phyloP scores from a whole-genome alignment of 2,797 vertebrate genomes.

The Euthynnus affinis region DNA sequence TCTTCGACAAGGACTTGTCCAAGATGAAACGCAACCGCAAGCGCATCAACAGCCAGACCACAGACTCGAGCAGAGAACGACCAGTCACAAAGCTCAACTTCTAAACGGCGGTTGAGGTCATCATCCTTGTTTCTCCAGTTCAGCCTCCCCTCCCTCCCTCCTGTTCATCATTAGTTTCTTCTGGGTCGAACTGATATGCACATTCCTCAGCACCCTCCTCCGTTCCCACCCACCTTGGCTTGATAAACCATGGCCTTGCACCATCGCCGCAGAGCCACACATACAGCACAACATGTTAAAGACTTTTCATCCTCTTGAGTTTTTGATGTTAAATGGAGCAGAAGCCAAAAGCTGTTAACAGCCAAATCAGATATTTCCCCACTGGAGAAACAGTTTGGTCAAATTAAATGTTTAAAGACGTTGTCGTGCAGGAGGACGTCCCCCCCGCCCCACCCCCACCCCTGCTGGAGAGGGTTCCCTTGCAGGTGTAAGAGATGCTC shows the following conservation, averaged over 20 bases:
- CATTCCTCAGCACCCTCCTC: constrained; percentile 73
- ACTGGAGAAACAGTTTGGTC: constrained; percentile 35
- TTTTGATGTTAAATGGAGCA: constrained; percentile 55
- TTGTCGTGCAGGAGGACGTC: constrained; percentile 26
- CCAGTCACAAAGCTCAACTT: constrained; percentile 98
- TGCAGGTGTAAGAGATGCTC: constrained; percentile 48
- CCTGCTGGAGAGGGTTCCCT: constrained; percentile 27
- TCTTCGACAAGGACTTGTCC: constrained; percentile 98
- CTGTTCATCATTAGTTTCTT: constrained; percentile 31
- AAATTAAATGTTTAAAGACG: constrained; percentile 29
- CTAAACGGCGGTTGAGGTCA: constrained; percentile 72
- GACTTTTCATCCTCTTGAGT: constrained; percentile 44
- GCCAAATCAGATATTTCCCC: constrained; percentile 64
- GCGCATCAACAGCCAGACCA: constrained; percentile 92
- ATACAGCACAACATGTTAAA: constrained; percentile 53
- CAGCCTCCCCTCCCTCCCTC: background rate
- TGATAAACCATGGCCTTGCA: constrained; percentile 33
- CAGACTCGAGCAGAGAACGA: constrained; percentile 92
- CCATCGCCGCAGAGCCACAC: constrained; percentile 53
- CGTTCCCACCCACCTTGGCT: constrained; percentile 59
- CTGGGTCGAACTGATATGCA: constrained; percentile 65
- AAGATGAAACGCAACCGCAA: constrained; percentile 99
- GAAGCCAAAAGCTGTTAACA: constrained; percentile 68
- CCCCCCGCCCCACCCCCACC: too few species aligned
- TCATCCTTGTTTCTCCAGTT: background rate